Base-by-base conservation (phyloP, 2,113 vertebrate genomes). In the Sylvietta virens region DNA sequence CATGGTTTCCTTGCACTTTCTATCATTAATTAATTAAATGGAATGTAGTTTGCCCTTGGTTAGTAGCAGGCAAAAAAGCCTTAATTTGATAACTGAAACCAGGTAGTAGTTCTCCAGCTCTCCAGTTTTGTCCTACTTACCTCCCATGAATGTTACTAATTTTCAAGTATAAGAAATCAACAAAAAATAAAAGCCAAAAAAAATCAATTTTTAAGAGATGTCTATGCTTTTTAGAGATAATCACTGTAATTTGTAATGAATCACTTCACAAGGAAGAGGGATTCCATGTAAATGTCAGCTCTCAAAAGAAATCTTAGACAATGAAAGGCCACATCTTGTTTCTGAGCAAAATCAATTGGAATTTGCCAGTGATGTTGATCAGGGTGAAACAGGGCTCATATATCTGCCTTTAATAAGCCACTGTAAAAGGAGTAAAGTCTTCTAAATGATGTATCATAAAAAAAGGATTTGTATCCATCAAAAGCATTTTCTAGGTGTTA, bases 11-110 rank as follows among this genome's bases (percentile, higher is more conserved):
- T 84, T 93, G 45, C 62, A 37, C 23, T 92, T 95, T 44, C 26
- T 62, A 50, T 88, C 58, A 94, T 91, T 96, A 95, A 92, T 94
- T 92, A 94, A 93, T 96, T 74, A 92, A 91, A 92, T 65, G 17
- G 74, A 74, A 90, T 65, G 44, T 31, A 58, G 61, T 65, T 80
- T 77, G n/a, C 50, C 90, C 95, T 87, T 62, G n/a, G 20, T 86
- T 94, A 84, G 40, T 90, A 94, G 62, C 35, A 47, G 60, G 62
- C 26, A 31, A 91, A 90, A 80, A 21, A 50, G 3, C 27, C 60
- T 88, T 60, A n/a, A 79, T 95, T 92, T 81, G 24, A 70, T 53
- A 95, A 58, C 13, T 1, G 3, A 45, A 42, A 72, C 15, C 40
- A 87, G 65, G 13, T 27, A 77, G 39, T 67, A 74, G 21, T 39